Conservation (phyloP, 2,797 vertebrate species). For the Notolabrus celidotus region DNA sequence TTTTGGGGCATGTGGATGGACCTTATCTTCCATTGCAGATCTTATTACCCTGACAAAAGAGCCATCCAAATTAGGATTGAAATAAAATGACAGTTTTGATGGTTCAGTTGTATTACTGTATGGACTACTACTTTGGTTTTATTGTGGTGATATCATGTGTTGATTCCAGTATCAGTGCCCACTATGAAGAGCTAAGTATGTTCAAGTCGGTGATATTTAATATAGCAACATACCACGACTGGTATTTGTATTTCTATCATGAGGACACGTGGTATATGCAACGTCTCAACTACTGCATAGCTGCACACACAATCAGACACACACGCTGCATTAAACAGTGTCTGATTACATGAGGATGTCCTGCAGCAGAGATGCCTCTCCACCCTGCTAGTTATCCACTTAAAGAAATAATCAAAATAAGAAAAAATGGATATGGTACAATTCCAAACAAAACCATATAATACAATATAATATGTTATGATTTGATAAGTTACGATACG, state of each 20-base stretch:
- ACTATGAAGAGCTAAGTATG: constrained; percentile 73
- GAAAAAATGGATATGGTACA: no score
- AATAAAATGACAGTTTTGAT: no score
- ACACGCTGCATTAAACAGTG: constrained; percentile 59
- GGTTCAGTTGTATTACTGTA: not conserved
- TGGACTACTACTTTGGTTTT: constrained; percentile 32
- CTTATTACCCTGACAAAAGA: not conserved
- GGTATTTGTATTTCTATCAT: constrained; percentile 69
- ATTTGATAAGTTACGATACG: no score
- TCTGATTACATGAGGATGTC: constrained; percentile 63
- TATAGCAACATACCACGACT: constrained; percentile 54
- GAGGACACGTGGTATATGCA: constrained; percentile 37
- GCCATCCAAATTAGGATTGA: not conserved
- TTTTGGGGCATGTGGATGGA: no score
- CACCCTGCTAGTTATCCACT: constrained; percentile 33
- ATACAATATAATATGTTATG: no score
- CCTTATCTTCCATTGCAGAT: not conserved
- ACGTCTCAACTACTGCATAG: constrained; percentile 63
- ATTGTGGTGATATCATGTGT: constrained; percentile 60
- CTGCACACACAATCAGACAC: constrained; percentile 54
- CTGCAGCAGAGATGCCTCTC: constrained; percentile 36
- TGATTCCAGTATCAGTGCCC: constrained; percentile 53
- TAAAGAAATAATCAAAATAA: constrained; percentile 35
- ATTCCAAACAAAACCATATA: no score
- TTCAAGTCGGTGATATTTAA: constrained; percentile 79